Evolutionary conservation across 92 coral and sea anemone genomes (phyloP), one percentile per base, ranked within the genome.

Genomic region (Metridium senile): DNA sequence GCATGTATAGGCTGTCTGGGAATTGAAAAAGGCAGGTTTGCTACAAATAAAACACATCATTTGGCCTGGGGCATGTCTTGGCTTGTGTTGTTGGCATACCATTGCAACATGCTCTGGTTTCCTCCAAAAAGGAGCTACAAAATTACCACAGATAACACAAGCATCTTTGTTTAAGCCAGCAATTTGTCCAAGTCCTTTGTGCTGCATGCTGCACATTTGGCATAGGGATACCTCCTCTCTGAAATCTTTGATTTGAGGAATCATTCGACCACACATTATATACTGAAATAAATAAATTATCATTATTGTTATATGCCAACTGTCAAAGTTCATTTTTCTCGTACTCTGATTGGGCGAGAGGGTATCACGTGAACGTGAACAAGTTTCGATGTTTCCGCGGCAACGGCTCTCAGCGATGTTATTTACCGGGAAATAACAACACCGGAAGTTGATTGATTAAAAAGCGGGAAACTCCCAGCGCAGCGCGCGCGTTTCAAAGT

Each of bases 61-160:
- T 30, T 58, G 53, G 21, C 88, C 90, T 11, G 95, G 95, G 13
- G 89, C 87, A 29, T 80, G 84, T 32, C 58, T 56, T 1, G 82
- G 85, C 53, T 81, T 80, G 74, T 90, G 95, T 33, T 64, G 58
- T 34, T 87, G 76, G 56, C 95, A 90, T 21, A 84, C 69, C 81
- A 83, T 77, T 30, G 92, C 95, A 23, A 85, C 66, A 7, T 67
- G 51, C 4, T 70, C 56, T 43, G 81, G 87, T 18, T 90, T 65
- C 73, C 84, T 84, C 74, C 87, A 74, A 26, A 39, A 75, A 1
- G 78, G 51, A 23, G 88, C 76, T 18, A 85, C 74, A 27, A 34
- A 62, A 26, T 75, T 85, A 19, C 95, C 95, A 63, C 92, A 90
- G 47, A 90, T 62, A 26, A 87, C 80, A 75, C 95, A 90, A 13